Evolutionary conservation across 2,888 invertebrate species (phyloP).

Genomic region (Autographa pulchrina): DNA sequence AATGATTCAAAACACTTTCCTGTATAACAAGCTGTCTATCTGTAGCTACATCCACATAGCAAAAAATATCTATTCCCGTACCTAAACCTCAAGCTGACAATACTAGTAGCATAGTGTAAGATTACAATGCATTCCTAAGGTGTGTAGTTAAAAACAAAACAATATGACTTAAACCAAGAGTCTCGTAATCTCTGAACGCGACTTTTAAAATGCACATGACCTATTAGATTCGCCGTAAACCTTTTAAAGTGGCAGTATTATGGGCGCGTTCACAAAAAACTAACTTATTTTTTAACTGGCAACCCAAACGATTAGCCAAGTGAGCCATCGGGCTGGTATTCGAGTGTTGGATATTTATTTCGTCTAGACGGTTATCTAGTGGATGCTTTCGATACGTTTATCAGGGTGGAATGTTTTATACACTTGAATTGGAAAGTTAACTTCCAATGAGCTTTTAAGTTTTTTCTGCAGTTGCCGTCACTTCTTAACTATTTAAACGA

Average conservation of each 20-base stretch:
- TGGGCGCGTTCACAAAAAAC: conserved; percentile 76
- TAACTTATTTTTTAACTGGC: conserved; percentile 75
- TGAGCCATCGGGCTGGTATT: conserved; percentile 87
- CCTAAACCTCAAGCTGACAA: background rate
- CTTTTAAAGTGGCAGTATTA: conserved; percentile 83
- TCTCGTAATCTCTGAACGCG: conserved; percentile 74
- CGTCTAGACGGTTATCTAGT: conserved; percentile 86
- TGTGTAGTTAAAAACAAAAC: conserved; percentile 37
- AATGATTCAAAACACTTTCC: no score
- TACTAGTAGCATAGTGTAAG: conserved; percentile 24
- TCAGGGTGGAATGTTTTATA: conserved; percentile 85
- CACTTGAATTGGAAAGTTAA: conserved; percentile 77
- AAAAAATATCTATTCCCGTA: no score
- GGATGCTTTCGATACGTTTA: conserved; percentile 80
- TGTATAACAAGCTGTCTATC: no score
- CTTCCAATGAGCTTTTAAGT: conserved; percentile 69
- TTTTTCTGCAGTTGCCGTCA: conserved; percentile 56
- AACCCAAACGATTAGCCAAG: conserved; percentile 85
- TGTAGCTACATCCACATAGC: no score
- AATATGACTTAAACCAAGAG: conserved; percentile 67
- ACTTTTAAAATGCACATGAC: conserved; percentile 75
- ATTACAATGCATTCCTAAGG: conserved; percentile 18
- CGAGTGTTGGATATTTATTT: conserved; percentile 86
- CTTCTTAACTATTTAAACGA: conserved; percentile 40
- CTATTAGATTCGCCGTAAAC: conserved; percentile 84